Percentiles rank a stretch among this genome's conserved stretches.
Conservation (phyloP, 2,888 invertebrate species). For the Ypsolopha scabrella region DNA sequence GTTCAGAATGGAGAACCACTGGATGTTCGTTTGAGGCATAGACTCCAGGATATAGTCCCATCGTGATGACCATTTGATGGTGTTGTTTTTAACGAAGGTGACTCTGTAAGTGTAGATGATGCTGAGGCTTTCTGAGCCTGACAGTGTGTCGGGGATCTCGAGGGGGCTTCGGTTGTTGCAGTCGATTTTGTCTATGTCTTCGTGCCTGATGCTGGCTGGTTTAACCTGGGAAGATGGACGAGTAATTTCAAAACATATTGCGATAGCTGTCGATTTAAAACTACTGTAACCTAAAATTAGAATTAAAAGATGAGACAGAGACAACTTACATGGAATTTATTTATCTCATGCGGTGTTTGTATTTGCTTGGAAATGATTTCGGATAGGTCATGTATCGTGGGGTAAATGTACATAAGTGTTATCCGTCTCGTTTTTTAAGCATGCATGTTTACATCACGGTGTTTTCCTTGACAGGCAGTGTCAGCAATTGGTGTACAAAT, state of each 20-base stretch:
- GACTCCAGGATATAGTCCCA: conserved; percentile 99
- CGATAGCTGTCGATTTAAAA: conserved; percentile 17
- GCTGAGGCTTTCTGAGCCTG: conserved; percentile 60
- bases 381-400: too few relatives aligned
- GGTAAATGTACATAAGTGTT: too few relatives aligned
- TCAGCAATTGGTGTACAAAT: too few relatives aligned
- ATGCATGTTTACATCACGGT: too few relatives aligned
- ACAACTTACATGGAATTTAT: too few relatives aligned
- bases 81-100: conserved; percentile 81
- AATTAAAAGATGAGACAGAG: too few relatives aligned
- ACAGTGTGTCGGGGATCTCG: conserved; percentile 74
- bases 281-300: too few relatives aligned
- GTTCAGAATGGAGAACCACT: conserved; percentile 99
- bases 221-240: conserved; percentile 33
- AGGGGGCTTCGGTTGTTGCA: conserved; percentile 73
- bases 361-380: too few relatives aligned
- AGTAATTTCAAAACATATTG: not conserved
- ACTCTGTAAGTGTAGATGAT: conserved; percentile 92
- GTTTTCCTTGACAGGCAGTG: too few relatives aligned
- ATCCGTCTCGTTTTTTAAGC: too few relatives aligned
- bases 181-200: conserved; percentile 49
- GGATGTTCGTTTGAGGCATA: conserved; percentile 98
- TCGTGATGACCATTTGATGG: conserved; percentile 97
- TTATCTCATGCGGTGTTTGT: too few relatives aligned
- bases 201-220: conserved; percentile 71